phyloP scores from a whole-genome alignment of 2,888 invertebrate genomes.

The Diabrotica balteata region DNA sequence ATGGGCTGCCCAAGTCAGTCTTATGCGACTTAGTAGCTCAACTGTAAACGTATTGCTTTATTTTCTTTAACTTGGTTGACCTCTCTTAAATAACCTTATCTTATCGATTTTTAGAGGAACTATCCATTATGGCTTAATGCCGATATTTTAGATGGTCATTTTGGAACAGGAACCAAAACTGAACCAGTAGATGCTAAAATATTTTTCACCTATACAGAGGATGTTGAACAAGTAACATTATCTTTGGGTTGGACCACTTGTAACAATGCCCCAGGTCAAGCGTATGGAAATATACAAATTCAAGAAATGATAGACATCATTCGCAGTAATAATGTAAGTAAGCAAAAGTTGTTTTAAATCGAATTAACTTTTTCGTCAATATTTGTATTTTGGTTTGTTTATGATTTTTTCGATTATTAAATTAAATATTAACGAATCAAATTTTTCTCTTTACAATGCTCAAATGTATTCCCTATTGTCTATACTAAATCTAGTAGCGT shows the following conservation, averaged over 20 bases:
- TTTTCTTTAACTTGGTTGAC: too few relatives aligned
- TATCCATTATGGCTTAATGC: constrained; percentile 89
- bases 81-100: too few relatives aligned
- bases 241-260: constrained; percentile 80
- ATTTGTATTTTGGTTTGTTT: too few relatives aligned
- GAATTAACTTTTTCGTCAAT: constrained; percentile 68
- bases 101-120: constrained; percentile 62
- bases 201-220: constrained; percentile 68
- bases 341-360: constrained; percentile 54
- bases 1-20: too few relatives aligned
- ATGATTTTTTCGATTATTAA: too few relatives aligned
- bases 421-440: too few relatives aligned
- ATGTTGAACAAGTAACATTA: constrained; percentile 70
- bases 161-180: constrained; percentile 59
- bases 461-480: too few relatives aligned
- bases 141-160: constrained; percentile 81
- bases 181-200: constrained; percentile 69
- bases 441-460: too few relatives aligned
- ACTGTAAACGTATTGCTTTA: too few relatives aligned
- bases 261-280: constrained; percentile 56
- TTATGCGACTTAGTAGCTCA: too few relatives aligned
- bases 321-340: constrained; percentile 54
- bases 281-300: constrained; percentile 72
- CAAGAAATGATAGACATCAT: constrained; percentile 72
- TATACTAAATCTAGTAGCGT: too few relatives aligned